Conservation (phyloP, 2,797 vertebrate genomes). For the Coendou prehensilis region DNA sequence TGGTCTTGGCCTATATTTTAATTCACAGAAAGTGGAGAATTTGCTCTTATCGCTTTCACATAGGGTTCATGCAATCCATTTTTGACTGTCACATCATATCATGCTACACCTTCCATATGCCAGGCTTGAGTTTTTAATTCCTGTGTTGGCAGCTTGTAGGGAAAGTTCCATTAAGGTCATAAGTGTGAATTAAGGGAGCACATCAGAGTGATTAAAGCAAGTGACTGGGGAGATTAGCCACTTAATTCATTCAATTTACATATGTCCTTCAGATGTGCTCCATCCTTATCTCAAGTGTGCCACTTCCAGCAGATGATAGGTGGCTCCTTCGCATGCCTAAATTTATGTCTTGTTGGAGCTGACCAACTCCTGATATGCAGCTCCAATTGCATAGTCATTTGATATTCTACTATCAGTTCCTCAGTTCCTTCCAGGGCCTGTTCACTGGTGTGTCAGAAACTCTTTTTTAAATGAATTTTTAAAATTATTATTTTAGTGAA, state of each 20-base stretch:
- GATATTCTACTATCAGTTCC: neutral
- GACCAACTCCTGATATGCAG: neutral
- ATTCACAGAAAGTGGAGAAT: neutral
- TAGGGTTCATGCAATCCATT: neutral
- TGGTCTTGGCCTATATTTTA: neutral
- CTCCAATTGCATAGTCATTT: neutral
- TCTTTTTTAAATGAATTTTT: neutral
- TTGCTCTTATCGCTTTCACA: neutral
- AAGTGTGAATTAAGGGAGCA: neutral
- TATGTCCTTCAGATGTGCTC: neutral
- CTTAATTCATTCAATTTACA: neutral
- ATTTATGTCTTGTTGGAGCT: neutral
- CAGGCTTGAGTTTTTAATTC: neutral
- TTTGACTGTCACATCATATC: neutral
- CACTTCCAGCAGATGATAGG: neutral
- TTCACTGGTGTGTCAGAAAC: neutral
- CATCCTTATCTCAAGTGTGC: neutral
- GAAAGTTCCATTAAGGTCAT: neutral
- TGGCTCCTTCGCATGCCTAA: neutral
- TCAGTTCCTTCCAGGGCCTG: neutral
- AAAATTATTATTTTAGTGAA: neutral
- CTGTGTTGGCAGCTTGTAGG: neutral
- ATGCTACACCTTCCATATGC: neutral
- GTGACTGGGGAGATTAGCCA: neutral
- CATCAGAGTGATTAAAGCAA: neutral